These are phyloP conservation scores for Emberiza fucata DNA, from an alignment of 2,113 vertebrate species.

Conservation along the genomic window DNA sequence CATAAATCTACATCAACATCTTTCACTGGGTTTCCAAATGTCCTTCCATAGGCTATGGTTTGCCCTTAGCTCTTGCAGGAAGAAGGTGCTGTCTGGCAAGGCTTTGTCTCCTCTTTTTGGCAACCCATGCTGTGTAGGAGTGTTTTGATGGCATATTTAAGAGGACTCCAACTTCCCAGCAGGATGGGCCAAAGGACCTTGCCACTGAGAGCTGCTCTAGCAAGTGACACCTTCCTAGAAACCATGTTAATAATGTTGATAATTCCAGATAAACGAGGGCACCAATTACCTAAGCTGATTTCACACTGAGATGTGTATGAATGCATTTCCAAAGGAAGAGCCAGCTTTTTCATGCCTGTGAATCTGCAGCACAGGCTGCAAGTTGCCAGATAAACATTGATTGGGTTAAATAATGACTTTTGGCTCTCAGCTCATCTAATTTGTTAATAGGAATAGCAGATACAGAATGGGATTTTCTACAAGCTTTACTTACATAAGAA, in stretches of 20 bases:
- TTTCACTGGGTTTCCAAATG: not conserved
- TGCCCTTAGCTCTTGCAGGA: not conserved
- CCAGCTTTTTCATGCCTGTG: not conserved
- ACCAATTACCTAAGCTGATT: not conserved
- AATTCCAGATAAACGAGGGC: not conserved
- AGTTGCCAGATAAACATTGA: not conserved
- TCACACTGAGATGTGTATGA: not conserved
- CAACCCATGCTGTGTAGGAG: accelerated
- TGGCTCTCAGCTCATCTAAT: not conserved
- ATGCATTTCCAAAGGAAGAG: not conserved
- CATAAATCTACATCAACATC: not conserved
- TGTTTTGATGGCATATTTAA: not conserved
- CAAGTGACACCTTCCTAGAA: constrained; percentile 37
- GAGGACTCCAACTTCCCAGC: not conserved
- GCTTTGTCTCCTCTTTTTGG: not conserved
- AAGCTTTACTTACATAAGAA: not conserved
- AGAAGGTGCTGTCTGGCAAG: not conserved
- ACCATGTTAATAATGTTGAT: not conserved
- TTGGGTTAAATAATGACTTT: not conserved
- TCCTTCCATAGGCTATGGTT: not conserved
- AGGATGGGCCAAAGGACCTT: not conserved
- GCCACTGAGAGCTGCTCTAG: not conserved
- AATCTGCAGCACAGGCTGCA: not conserved
- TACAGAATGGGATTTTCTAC: not conserved
- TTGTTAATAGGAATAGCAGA: not conserved